Percentiles rank a stretch among this genome's conserved stretches.
phyloP scores from a whole-genome alignment of 1,140 invertebrate species.

The Bombus picipes region DNA sequence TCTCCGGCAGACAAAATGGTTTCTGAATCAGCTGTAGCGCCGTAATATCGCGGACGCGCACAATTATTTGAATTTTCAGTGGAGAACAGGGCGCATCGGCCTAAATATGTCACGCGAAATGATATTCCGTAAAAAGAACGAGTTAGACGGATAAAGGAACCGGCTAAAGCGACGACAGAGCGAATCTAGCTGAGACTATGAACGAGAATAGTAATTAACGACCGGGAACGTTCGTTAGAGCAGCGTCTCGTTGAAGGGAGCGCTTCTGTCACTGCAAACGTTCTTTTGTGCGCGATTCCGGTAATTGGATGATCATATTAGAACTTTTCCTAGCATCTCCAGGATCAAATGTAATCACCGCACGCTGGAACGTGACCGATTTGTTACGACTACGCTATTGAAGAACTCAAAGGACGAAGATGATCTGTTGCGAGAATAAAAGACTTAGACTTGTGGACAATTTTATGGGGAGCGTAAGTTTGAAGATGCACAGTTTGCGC shows the following conservation, averaged over 20 bases:
- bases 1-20: no score
- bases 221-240: conserved; percentile 67
- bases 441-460: not conserved
- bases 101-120: not conserved
- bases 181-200: conserved; percentile 25
- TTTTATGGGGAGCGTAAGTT: not conserved
- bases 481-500: no score
- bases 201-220: conserved; percentile 72
- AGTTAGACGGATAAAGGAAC: not conserved
- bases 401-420: not conserved
- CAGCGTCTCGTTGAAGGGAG: conserved; percentile 34
- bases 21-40: not conserved
- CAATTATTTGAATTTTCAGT: conserved; percentile 31
- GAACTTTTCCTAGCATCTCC: conserved; percentile 14
- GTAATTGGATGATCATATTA: conserved; percentile 73
- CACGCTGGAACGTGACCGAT: not conserved
- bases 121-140: conserved; percentile 24
- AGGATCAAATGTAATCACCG: not conserved
- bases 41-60: not conserved
- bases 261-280: not conserved
- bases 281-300: conserved; percentile 64
- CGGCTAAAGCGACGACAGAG: not conserved
- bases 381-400: not conserved
- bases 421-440: not conserved
- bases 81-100: not conserved